A percentile compares a stretch with the other conserved stretches of the same genome.
phyloP scores from a whole-genome alignment of 2,888 invertebrate genomes.

The Antheraea yamamai region DNA sequence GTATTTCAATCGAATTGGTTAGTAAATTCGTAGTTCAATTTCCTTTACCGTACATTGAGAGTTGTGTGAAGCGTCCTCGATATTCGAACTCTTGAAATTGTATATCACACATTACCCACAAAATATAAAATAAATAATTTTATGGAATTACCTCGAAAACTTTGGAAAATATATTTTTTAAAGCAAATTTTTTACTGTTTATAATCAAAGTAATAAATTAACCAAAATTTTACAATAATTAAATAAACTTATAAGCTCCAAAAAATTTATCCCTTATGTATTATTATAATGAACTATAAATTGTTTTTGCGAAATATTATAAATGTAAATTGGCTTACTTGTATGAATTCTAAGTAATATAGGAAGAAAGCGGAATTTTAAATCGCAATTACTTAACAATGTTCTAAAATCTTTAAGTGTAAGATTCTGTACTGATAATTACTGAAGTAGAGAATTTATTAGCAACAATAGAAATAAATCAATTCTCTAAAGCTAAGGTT shows the following conservation, averaged over 20 bases:
- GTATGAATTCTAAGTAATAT: background rate
- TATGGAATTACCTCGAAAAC: conserved; percentile 33
- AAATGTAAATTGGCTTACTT: too few relatives aligned
- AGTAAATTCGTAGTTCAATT: conserved; percentile 71
- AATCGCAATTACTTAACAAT: background rate
- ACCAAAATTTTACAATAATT: background rate
- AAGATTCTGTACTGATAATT: background rate
- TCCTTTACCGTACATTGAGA: conserved; percentile 66
- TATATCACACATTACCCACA: background rate
- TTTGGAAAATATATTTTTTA: background rate
- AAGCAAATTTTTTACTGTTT: too few relatives aligned
- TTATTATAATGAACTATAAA: background rate
- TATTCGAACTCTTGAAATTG: conserved; percentile 31
- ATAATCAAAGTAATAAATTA: background rate
- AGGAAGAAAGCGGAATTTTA: background rate
- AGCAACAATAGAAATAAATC: conserved; percentile 47
- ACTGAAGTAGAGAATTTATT: conserved; percentile 45
- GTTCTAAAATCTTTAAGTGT: background rate
- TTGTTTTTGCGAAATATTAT: too few relatives aligned
- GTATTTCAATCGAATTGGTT: conserved; percentile 50
- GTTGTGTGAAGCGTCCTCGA: conserved; percentile 30
- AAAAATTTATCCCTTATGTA: background rate
- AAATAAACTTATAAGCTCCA: background rate
- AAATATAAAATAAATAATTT: conserved; percentile 44
- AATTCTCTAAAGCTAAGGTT: conserved; percentile 40